Percentiles rank a stretch among this genome's conserved stretches.
Evolutionary conservation across 2,888 invertebrate species (phyloP).

Genomic region (Chouioia cunea): DNA sequence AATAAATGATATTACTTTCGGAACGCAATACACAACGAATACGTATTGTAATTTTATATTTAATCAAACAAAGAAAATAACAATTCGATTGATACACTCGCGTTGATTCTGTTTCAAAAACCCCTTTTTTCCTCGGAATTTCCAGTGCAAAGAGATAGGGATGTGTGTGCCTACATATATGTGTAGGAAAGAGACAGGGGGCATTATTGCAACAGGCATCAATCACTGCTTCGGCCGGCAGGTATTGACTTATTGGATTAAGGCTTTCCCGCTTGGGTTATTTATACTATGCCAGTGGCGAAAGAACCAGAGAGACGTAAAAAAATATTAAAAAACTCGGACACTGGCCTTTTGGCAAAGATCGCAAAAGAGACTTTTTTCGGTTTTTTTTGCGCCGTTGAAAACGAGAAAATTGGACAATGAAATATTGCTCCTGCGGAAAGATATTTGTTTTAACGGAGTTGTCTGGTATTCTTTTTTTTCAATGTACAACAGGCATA

Average conservation of each 20-base stretch:
- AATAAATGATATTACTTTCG: too few relatives aligned
- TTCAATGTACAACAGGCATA: too few relatives aligned
- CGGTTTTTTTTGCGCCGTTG: neutral
- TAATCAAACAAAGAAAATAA: neutral
- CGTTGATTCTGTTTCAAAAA: neutral
- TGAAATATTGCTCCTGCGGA: constrained; percentile 4
- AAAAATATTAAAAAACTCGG: constrained; percentile 46
- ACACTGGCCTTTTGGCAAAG: constrained; percentile 41
- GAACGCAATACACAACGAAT: neutral
- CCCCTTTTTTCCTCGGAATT: too few relatives aligned
- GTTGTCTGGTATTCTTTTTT: too few relatives aligned
- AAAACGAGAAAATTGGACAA: constrained; percentile 20
- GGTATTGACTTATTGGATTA: constrained; percentile 55
- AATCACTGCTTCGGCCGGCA: constrained; percentile 54
- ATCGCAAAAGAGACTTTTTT: constrained; percentile 18
- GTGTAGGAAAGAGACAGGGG: constrained; percentile 19
- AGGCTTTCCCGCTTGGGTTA: constrained; percentile 49
- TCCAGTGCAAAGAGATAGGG: neutral
- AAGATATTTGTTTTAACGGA: constrained; percentile 17
- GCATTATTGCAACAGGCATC: constrained; percentile 55
- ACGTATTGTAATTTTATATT: neutral
- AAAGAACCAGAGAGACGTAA: neutral
- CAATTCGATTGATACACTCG: neutral
- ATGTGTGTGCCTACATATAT: too few relatives aligned
- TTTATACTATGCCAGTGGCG: constrained; percentile 26